Evolutionary conservation across 1,140 invertebrate species (phyloP), one percentile per base, ranked within the genome.

Genomic region (fruit fly (Drosophila melanogaster)): DNA sequence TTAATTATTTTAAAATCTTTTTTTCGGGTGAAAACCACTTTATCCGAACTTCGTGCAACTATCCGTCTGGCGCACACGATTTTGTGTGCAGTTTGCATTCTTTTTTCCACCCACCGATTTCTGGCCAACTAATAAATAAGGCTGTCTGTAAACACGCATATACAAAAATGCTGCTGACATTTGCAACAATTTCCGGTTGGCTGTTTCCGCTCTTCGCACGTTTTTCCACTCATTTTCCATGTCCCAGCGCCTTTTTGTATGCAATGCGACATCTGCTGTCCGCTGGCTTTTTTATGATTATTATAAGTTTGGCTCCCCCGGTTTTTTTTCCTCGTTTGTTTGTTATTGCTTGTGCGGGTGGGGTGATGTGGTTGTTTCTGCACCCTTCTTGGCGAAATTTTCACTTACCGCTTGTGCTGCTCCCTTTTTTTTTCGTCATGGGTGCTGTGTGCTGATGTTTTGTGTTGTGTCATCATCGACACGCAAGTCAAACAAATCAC

Each of bases 401-500:
- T 85, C 74, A 74, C 73, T 81, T 85, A 81, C 51, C 74, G 60
- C 49, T 81, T 78, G 50, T 76, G 58, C 26, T 38, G 62, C 50
- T 56, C 55, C 57, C 26, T 22, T 40, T 50, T 40, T 76, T 77
- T 55, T 38, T 24, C 41, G 44, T 17, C 53, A 14, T 38, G 46
- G 17, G 33, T 40, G 10, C 41, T 41, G 37, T 15, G 43, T 71
- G 24, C 44, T 30, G 54, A 38, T 79, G 55, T 59, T 72, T 73
- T 73, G 75, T 87, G 84, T 89, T 91, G 90, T 91, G 84, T 91
- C 89, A 91, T 91, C 89, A 91, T 80, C 81, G 89, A 89, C 89
- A 91, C 89, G 89, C 89, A 91, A 91, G 89, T 91, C 84, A 91
- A 91, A 91, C 89, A 91, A 91, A 89, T 91, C 87, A 87, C 60